phyloP scores from a whole-genome alignment of 2,888 invertebrate genomes.

The Branchipolynoe longqiensis region DNA sequence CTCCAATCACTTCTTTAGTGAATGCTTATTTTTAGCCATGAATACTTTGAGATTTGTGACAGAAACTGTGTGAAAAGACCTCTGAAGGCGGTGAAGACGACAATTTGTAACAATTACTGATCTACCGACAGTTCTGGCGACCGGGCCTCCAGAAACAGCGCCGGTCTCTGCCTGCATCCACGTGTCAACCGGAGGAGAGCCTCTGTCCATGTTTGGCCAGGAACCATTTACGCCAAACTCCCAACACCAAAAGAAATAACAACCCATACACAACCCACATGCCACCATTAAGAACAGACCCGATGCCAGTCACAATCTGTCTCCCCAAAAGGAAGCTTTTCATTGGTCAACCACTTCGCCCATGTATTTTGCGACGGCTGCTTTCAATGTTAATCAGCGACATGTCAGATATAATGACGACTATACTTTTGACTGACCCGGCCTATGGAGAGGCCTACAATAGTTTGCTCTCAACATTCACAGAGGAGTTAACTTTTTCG shows the following conservation, averaged over 20 bases:
- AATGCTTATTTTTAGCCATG: not conserved
- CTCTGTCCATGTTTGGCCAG: slow-evolving; percentile 7
- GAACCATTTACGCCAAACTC: not conserved
- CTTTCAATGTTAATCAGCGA: not conserved
- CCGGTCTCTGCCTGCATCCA: not conserved
- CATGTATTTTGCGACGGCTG: not conserved
- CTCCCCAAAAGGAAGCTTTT: not conserved
- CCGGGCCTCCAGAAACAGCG: not conserved
- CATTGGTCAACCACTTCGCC: not conserved
- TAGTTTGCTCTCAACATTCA: too few species aligned
- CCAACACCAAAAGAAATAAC: too few species aligned
- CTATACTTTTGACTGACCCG: too few species aligned
- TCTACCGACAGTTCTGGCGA: not conserved
- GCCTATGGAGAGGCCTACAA: too few species aligned
- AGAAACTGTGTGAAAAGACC: not conserved
- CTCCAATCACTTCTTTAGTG: too few species aligned
- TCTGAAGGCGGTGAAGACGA: slow-evolving; percentile 2
- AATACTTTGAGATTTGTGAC: not conserved
- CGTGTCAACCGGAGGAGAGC: not conserved
- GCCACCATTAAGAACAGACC: slow-evolving; percentile 29
- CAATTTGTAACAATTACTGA: slow-evolving; percentile 5
- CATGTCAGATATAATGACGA: slow-evolving; percentile 18
- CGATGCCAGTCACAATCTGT: not conserved
- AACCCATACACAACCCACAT: too few species aligned
- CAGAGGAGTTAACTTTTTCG: too few species aligned